These are phyloP conservation scores for Pagetopsis macropterus DNA, from an alignment of 2,797 vertebrate species.

Conservation along the genomic window DNA sequence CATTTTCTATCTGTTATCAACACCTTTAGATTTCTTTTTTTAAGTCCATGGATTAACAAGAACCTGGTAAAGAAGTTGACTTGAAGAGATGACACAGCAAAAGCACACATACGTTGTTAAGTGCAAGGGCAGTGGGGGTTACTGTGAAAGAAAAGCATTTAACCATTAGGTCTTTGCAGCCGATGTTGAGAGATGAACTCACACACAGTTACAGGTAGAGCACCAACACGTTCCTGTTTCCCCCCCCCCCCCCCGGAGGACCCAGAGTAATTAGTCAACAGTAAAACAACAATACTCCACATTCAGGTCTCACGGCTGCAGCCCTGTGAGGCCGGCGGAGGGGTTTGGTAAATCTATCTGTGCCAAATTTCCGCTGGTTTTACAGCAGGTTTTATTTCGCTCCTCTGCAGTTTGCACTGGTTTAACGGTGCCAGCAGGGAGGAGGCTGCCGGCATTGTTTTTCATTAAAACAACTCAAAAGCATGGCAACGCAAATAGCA, in stretches of 20 bases:
- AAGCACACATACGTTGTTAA: not conserved
- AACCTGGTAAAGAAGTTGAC: not conserved
- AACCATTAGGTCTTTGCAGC: not conserved
- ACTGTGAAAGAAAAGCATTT: not conserved
- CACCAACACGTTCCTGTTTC: constrained; percentile 15
- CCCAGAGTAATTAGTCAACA: constrained; percentile 62
- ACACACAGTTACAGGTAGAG: not conserved
- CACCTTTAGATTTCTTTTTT: not conserved
- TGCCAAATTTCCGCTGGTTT: constrained; percentile 69
- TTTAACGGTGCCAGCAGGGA: constrained; percentile 61
- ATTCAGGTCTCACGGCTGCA: constrained; percentile 64
- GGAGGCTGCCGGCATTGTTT: constrained; percentile 59
- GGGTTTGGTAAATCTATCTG: constrained; percentile 48
- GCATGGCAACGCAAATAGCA: constrained; percentile 50
- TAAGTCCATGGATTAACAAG: not conserved
- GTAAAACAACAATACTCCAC: constrained; percentile 70
- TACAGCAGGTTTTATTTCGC: constrained; percentile 67
- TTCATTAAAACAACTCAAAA: constrained; percentile 51
- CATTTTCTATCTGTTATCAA: no score
- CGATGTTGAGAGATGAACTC: not conserved
- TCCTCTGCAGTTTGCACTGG: constrained; percentile 45
- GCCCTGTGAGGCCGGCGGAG: constrained; percentile 57
- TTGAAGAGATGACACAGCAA: not conserved
- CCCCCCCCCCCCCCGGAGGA: constrained; percentile 45
- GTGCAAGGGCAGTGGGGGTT: not conserved